phyloP scores from a whole-genome alignment of 2,888 invertebrate genomes.

The Dasysyrphus albostriatus region DNA sequence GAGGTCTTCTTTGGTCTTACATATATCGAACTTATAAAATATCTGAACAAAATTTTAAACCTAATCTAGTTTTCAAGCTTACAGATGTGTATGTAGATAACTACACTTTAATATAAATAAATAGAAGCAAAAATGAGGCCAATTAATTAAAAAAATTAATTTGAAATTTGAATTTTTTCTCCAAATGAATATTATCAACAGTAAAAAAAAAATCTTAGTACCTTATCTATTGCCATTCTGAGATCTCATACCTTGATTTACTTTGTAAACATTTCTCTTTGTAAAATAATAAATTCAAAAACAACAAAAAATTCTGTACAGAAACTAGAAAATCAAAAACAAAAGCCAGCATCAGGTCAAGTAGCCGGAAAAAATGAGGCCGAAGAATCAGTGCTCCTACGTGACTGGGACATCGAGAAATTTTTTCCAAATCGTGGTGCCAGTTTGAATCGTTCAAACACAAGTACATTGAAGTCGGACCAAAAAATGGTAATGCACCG shows the following conservation, averaged over 20 bases:
- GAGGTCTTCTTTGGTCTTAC: too few relatives aligned
- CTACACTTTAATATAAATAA: too few relatives aligned
- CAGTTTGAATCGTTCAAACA: conserved; percentile 82
- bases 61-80: too few relatives aligned
- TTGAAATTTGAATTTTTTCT: too few relatives aligned
- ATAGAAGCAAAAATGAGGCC: too few relatives aligned
- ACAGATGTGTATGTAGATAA: too few relatives aligned
- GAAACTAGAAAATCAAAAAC: conserved; percentile 82
- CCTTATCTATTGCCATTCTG: conserved; percentile 27
- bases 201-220: neutral
- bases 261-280: conserved; percentile 59
- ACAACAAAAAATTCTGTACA: conserved; percentile 77
- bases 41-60: too few relatives aligned
- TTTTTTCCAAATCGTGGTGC: conserved; percentile 87
- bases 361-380: conserved; percentile 78
- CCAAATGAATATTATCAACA: too few relatives aligned
- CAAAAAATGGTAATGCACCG: conserved; percentile 80
- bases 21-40: too few relatives aligned
- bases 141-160: too few relatives aligned
- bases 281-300: conserved; percentile 56
- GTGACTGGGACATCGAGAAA: conserved; percentile 94
- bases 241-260: conserved; percentile 24
- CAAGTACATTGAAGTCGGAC: conserved; percentile 83
- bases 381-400: conserved; percentile 91
- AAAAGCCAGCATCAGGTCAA: conserved; percentile 82